These are phyloP conservation scores for Calameuta idolon DNA, from an alignment of 2,888 invertebrate species.

Conservation along the genomic window DNA sequence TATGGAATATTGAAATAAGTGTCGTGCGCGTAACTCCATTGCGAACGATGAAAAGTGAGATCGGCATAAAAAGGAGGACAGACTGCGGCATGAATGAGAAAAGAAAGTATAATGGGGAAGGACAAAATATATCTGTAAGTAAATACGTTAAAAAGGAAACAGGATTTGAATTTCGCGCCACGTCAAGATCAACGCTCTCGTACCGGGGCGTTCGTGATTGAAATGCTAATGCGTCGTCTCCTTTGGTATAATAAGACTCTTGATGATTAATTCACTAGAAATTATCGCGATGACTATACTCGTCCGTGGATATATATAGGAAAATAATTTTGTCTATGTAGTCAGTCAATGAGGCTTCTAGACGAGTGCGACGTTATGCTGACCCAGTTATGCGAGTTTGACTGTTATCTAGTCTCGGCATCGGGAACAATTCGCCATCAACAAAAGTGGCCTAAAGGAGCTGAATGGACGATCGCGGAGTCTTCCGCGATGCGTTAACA, in stretches of 20 bases:
- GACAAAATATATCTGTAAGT: not conserved
- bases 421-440: slow-evolving; percentile 7
- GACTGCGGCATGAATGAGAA: not conserved
- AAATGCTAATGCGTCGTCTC: not conserved
- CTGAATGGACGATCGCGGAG: not conserved
- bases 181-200: not conserved
- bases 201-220: not conserved
- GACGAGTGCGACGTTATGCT: slow-evolving; percentile 1
- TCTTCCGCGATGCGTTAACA: slow-evolving; percentile 1
- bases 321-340: not conserved
- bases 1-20: not conserved
- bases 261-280: not conserved
- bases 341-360: not conserved
- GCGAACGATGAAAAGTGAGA: not conserved
- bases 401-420: slow-evolving; percentile 10
- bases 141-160: not conserved
- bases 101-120: not conserved
- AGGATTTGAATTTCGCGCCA: not conserved
- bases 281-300: not conserved
- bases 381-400: slow-evolving; percentile 10
- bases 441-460: slow-evolving; percentile 4
- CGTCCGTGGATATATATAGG: not conserved
- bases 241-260: not conserved
- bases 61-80: not conserved
- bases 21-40: not conserved